A percentile compares a stretch with the other conserved stretches of the same genome.
These are phyloP conservation scores for Caiman crocodilus DNA, from an alignment of 2,797 vertebrate species.

Conservation along the genomic window DNA sequence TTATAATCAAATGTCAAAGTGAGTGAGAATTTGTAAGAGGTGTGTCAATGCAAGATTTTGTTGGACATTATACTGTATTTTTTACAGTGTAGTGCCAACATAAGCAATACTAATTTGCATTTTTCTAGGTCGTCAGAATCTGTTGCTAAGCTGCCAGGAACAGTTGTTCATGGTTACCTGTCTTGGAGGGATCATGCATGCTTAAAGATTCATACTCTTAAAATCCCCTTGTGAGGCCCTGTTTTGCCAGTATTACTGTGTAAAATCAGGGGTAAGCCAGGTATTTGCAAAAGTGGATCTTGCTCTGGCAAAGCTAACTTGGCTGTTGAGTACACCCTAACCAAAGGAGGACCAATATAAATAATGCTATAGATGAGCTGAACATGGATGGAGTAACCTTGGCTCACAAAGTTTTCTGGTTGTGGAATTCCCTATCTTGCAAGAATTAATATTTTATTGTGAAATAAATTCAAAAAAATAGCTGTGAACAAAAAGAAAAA, in stretches of 20 bases:
- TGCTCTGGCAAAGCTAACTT: neutral
- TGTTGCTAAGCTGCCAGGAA: constrained; percentile 60
- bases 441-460: neutral
- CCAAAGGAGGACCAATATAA: neutral
- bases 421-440: neutral
- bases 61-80: fast-evolving
- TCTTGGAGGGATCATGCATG: neutral
- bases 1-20: neutral
- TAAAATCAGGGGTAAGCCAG: neutral
- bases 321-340: fast-evolving
- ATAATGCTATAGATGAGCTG: neutral
- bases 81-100: neutral
- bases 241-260: neutral
- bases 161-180: neutral
- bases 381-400: neutral
- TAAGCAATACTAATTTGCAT: neutral
- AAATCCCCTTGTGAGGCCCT: neutral
- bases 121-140: constrained; percentile 59
- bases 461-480: neutral
- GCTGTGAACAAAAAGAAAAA: neutral
- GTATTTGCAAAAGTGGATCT: neutral
- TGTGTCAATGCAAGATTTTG: neutral
- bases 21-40: fast-evolving
- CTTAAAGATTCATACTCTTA: neutral
- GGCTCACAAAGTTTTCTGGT: neutral